A percentile compares a stretch with the other conserved stretches of the same genome.
phyloP scores from a whole-genome alignment of 2,113 vertebrate species.

The Phrynosoma platyrhinos region DNA sequence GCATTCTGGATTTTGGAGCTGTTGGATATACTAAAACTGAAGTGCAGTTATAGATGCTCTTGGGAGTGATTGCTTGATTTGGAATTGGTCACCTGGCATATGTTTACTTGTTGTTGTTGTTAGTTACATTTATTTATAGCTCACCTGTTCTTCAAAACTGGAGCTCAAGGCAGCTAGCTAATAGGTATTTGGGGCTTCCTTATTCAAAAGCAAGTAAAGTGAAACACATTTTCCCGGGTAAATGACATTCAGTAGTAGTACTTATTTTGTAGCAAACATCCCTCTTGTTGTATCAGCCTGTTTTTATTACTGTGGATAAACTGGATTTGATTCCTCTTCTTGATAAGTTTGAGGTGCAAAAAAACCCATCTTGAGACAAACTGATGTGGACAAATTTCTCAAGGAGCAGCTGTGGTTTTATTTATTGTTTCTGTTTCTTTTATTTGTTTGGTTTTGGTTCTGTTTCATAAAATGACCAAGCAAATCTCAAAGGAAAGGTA shows the following conservation, averaged over 20 bases:
- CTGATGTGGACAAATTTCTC: constrained; percentile 43
- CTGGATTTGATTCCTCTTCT: constrained; percentile 7
- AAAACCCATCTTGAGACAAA: constrained; percentile 2
- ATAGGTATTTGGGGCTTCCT: constrained; percentile 23
- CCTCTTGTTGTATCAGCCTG: constrained; percentile 40
- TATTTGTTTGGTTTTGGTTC: constrained; percentile 16
- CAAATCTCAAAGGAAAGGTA: constrained; percentile 21
- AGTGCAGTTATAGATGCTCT: constrained; percentile 28
- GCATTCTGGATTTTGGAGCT: constrained; percentile 42
- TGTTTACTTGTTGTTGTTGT: constrained; percentile 37
- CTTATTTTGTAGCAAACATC: constrained; percentile 42
- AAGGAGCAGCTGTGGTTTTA: constrained; percentile 35
- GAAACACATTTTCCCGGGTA: constrained; percentile 59
- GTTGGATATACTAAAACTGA: constrained; percentile 20
- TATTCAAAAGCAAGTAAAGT: constrained; percentile 48
- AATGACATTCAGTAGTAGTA: constrained; percentile 51
- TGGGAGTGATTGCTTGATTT: constrained; percentile 60
- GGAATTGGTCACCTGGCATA: constrained; percentile 44
- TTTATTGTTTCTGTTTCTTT: background rate
- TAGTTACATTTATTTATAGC: too few species aligned
- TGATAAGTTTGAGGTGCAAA: constrained; percentile 22
- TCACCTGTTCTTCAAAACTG: too few species aligned
- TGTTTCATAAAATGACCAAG: background rate
- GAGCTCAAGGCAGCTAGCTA: background rate
- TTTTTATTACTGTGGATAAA: constrained; percentile 1